These are phyloP conservation scores for Nysson spinosus DNA, from an alignment of 2,888 invertebrate genomes.

Conservation along the genomic window DNA sequence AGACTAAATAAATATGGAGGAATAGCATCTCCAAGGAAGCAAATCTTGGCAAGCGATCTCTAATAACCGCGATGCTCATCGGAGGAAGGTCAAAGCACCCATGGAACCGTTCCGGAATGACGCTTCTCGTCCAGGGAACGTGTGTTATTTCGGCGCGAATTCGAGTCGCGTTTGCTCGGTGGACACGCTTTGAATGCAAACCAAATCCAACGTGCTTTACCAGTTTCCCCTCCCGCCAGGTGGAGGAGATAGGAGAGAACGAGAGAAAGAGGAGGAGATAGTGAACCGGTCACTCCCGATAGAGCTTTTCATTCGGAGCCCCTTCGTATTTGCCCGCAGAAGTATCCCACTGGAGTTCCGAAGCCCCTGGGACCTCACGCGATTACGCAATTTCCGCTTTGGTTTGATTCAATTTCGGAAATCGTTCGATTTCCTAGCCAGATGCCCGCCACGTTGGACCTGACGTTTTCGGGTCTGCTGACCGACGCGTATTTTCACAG, in stretches of 20 bases:
- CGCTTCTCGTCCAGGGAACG: constrained; percentile 21
- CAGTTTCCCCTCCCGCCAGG: constrained; percentile 18
- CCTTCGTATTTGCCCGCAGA: constrained; percentile 38
- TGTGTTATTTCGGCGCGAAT: constrained; percentile 56
- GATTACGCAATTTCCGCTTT: constrained; percentile 70
- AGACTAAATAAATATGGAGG: constrained; percentile 38
- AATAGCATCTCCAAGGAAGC: constrained; percentile 1
- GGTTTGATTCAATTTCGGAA: constrained; percentile 68
- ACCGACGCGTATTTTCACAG: neutral
- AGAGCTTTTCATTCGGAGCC: constrained; percentile 47
- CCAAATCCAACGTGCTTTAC: constrained; percentile 46
- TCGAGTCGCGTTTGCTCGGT: constrained; percentile 63
- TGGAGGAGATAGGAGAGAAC: constrained; percentile 10
- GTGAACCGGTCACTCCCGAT: constrained; percentile 33
- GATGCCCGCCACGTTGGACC: constrained; percentile 17
- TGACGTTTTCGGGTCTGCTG: neutral
- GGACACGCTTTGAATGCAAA: constrained; percentile 67
- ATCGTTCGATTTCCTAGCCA: constrained; percentile 60
- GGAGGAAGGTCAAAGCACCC: neutral
- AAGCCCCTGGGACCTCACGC: constrained; percentile 45
- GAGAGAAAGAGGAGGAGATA: neutral
- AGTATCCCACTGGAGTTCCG: constrained; percentile 37
- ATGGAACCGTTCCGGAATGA: constrained; percentile 34
- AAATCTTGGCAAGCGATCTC: constrained; percentile 16
- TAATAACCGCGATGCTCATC: constrained; percentile 29